Evolutionary conservation across 2,888 invertebrate genomes (phyloP).

Genomic region (Pollenia amentaria): DNA sequence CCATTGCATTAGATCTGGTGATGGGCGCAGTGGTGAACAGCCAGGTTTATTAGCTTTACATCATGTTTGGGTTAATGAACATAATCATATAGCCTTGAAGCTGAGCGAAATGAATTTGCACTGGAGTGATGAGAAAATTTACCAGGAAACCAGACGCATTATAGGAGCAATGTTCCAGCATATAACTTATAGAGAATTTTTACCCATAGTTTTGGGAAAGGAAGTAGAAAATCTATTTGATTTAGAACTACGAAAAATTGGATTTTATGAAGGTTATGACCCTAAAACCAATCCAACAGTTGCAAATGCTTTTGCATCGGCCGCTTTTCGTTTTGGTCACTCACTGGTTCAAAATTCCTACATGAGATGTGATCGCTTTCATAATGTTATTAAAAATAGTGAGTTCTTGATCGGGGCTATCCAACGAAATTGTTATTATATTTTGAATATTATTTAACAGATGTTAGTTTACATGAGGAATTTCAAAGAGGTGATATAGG

Average conservation of each 20-base stretch:
- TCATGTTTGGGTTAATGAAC: constrained; percentile 84
- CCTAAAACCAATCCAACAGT: constrained; percentile 89
- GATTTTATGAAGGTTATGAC: constrained; percentile 90
- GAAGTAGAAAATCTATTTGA: constrained; percentile 92
- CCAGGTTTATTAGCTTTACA: constrained; percentile 86
- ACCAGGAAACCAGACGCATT: constrained; percentile 93
- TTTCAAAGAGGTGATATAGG: constrained; percentile 90
- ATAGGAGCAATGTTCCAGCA: constrained; percentile 93
- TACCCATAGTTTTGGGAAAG: constrained; percentile 91
- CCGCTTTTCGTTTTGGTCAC: constrained; percentile 94
- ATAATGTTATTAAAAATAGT: constrained; percentile 90
- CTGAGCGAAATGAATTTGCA: constrained; percentile 91
- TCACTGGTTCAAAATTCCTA: constrained; percentile 93
- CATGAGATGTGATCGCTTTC: constrained; percentile 89
- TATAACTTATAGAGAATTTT: constrained; percentile 92
- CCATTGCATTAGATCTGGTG: constrained; percentile 92
- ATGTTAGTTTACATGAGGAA: constrained; percentile 92
- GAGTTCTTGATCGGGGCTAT: constrained; percentile 80
- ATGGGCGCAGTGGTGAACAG: constrained; percentile 92
- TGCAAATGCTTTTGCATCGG: constrained; percentile 91
- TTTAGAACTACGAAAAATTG: constrained; percentile 88
- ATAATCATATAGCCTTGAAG: constrained; percentile 89
- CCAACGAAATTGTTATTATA: neutral
- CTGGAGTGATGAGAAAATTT: constrained; percentile 95
- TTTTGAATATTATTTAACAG: constrained; percentile 84